Conservation (phyloP, 1,140 invertebrate genomes). For the Lordiphosa mommai region DNA sequence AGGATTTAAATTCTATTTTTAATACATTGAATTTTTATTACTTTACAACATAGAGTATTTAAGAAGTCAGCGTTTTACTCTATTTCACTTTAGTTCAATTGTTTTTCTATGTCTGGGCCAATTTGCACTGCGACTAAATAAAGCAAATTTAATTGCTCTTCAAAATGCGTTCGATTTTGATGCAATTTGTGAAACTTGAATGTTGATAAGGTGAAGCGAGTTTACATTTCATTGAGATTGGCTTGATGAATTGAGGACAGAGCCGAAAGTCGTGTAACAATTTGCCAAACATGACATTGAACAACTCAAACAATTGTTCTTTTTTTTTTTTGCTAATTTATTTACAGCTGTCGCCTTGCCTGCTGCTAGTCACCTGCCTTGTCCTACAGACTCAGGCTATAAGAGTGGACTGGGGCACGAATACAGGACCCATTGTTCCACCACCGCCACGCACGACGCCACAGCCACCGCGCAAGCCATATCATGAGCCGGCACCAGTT, state of each 20-base stretch:
- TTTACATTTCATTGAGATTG: conserved; percentile 12
- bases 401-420: conserved; percentile 80
- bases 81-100: conserved; percentile 6
- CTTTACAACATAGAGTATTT: no score
- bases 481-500: conserved; percentile 81
- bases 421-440: conserved; percentile 82
- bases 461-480: conserved; percentile 79
- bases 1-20: no score
- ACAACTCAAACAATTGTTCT: conserved; percentile 14
- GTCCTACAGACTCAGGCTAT: conserved; percentile 55
- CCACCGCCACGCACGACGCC: conserved; percentile 80
- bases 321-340: conserved; percentile 1
- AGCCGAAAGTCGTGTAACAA: conserved; percentile 21
- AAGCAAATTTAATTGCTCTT: conserved; percentile 66
- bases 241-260: conserved; percentile 21
- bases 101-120: conserved; percentile 26
- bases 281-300: conserved; percentile 39
- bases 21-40: no score
- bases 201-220: conserved; percentile 37
- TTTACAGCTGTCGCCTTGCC: conserved; percentile 53
- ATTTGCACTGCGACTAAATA: conserved; percentile 59
- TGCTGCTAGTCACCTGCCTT: conserved; percentile 72
- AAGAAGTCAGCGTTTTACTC: no score
- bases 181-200: conserved; percentile 9
- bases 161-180: conserved; percentile 11